Percentiles rank a stretch among this genome's conserved stretches.
Evolutionary conservation across 2,113 vertebrate species (phyloP).

Genomic region (Pterocles gutturalis): DNA sequence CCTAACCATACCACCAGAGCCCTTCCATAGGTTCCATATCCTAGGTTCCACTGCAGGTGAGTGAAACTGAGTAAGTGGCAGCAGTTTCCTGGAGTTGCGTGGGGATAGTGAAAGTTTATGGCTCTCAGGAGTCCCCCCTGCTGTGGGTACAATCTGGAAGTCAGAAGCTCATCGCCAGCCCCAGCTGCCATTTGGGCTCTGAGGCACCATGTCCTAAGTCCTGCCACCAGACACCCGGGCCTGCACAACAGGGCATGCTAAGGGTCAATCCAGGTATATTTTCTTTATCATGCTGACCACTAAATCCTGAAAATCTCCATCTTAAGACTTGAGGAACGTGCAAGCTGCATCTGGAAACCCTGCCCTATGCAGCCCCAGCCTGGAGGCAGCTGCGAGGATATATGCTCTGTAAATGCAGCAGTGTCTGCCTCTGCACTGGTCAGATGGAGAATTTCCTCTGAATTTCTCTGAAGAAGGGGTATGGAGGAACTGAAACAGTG

Average conservation of each 20-base stretch:
- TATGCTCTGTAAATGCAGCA: background rate
- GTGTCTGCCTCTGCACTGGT: background rate
- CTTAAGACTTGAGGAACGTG: background rate
- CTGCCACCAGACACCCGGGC: background rate
- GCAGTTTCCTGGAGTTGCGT: background rate
- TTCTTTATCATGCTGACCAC: background rate
- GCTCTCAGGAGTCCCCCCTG: rapidly evolving
- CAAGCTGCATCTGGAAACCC: background rate
- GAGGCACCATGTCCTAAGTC: rapidly evolving
- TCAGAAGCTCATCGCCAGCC: too few relatives aligned
- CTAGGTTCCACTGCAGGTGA: background rate
- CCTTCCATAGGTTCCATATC: too few relatives aligned
- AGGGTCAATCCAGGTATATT: background rate
- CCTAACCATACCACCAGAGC: background rate
- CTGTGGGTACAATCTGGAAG: rapidly evolving
- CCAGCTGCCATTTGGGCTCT: background rate
- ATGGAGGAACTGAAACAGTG: background rate
- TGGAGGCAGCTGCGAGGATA: background rate
- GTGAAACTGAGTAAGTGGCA: too few relatives aligned
- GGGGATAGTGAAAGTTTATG: too few relatives aligned
- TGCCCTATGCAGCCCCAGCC: rapidly evolving
- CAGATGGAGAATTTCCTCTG: background rate
- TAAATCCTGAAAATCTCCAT: background rate
- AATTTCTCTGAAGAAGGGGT: background rate
- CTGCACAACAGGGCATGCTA: background rate